phyloP scores from a whole-genome alignment of 2,888 invertebrate species.

The Drosophila hawaiiensis region DNA sequence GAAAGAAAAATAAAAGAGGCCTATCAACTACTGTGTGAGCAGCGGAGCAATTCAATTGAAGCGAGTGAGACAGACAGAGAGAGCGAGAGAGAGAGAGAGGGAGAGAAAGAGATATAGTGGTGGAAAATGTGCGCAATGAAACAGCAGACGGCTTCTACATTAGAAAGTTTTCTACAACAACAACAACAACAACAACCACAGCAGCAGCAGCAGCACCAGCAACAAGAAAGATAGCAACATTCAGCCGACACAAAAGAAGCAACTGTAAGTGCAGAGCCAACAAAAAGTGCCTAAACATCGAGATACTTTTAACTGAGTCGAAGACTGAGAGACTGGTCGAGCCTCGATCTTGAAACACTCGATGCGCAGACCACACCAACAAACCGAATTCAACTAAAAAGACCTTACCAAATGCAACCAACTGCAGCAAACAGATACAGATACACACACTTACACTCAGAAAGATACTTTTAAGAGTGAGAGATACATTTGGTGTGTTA shows the following conservation, averaged over 20 bases:
- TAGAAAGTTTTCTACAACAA: conserved; percentile 76
- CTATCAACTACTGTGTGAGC: conserved; percentile 57
- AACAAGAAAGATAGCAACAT: conserved; percentile 30
- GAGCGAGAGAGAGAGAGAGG: conserved; percentile 2
- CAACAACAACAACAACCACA: conserved; percentile 20
- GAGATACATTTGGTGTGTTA: not conserved
- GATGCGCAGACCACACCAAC: conserved; percentile 26
- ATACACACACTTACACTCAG: not conserved
- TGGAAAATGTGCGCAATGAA: conserved; percentile 48
- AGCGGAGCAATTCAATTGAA: conserved; percentile 61
- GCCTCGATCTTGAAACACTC: conserved; percentile 42
- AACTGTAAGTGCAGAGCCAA: conserved; percentile 69
- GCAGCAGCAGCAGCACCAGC: not conserved
- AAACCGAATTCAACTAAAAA: conserved; percentile 28
- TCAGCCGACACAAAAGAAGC: conserved; percentile 68
- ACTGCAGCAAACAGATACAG: conserved; percentile 2
- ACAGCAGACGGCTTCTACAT: conserved; percentile 74
- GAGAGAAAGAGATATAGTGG: conserved; percentile 20
- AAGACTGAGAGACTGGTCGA: conserved; percentile 29
- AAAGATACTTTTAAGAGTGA: not conserved
- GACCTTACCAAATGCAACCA: conserved; percentile 36
- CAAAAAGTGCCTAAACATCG: conserved; percentile 57
- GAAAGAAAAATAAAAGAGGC: conserved; percentile 47
- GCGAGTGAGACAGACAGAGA: conserved; percentile 15
- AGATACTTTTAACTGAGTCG: conserved; percentile 60